These are phyloP conservation scores for Steinernema carpocapsae DNA, from an alignment of 2,888 invertebrate genomes.

Conservation along the genomic window DNA sequence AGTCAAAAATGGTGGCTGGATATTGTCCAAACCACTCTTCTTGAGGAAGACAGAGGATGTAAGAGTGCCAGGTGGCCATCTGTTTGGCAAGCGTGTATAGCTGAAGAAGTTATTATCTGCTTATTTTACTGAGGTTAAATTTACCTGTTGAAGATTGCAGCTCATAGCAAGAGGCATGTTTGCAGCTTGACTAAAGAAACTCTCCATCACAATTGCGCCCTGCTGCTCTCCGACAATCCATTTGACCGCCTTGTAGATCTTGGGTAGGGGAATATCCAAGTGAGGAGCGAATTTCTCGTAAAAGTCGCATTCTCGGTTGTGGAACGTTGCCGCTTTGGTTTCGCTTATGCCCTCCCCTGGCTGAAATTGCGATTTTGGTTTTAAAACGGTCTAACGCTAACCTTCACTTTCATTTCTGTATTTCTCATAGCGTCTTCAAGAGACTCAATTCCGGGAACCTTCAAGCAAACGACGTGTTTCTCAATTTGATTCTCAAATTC, in stretches of 20 bases:
- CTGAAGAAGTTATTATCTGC: neutral
- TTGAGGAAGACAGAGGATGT: neutral
- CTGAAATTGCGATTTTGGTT: no score
- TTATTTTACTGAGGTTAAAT: no score
- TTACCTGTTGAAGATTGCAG: no score
- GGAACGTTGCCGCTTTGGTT: neutral
- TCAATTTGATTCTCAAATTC: neutral
- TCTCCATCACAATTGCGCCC: neutral
- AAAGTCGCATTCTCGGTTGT: conserved; percentile 15
- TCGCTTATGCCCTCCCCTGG: no score
- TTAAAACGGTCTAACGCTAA: no score
- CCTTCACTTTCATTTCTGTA: no score
- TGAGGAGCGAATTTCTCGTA: neutral
- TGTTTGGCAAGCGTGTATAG: neutral
- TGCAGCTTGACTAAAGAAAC: neutral
- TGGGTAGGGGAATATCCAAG: neutral
- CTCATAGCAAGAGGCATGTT: neutral
- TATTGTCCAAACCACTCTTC: conserved; percentile 4
- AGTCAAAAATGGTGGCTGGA: neutral
- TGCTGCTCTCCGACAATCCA: neutral
- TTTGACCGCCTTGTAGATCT: neutral
- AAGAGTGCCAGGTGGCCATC: neutral
- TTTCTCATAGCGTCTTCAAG: no score
- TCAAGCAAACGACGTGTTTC: neutral
- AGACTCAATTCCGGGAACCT: conserved; percentile 22